Percentiles rank a stretch among this genome's conserved stretches.
Evolutionary conservation across 23 tunicate species (phyloP).

Genomic region (Halocynthia aurantium): DNA sequence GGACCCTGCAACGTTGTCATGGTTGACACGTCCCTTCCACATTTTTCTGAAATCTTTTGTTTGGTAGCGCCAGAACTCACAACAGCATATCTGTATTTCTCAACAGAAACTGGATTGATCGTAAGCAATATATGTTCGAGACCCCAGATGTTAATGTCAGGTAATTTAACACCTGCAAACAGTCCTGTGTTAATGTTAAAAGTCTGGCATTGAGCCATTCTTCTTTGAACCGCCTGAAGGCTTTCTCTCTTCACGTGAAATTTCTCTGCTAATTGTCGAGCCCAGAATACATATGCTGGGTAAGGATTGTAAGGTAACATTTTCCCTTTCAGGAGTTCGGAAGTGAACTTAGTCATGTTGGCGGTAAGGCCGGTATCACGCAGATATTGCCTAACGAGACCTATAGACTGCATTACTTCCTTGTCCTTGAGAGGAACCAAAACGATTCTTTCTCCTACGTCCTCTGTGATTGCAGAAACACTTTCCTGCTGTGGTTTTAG

Average conservation of each 20-base stretch:
- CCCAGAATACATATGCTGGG: conserved; percentile 57
- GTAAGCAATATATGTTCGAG: conserved; percentile 55
- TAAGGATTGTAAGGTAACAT: conserved; percentile 77
- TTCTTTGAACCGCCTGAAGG: background rate
- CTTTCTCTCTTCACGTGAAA: conserved; percentile 11
- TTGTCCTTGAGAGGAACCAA: conserved; percentile 21
- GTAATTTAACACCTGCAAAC: conserved; percentile 16
- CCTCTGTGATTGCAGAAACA: background rate
- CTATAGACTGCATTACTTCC: conserved; percentile 33
- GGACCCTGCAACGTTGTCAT: conserved; percentile 63
- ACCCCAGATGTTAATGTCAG: conserved; percentile 45
- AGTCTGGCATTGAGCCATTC: background rate
- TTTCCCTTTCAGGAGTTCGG: conserved; percentile 35
- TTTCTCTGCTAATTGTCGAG: conserved; percentile 51
- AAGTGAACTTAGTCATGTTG: conserved; percentile 38
- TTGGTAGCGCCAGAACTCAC: conserved; percentile 1
- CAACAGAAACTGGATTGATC: conserved; percentile 41
- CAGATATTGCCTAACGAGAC: conserved; percentile 42
- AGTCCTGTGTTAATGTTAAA: conserved; percentile 5
- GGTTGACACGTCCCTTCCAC: background rate
- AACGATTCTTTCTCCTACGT: conserved; percentile 8
- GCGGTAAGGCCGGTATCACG: conserved; percentile 29
- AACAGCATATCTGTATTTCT: conserved; percentile 1
- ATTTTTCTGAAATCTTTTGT: background rate
- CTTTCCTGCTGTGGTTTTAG: no score